Percentiles rank a stretch among this genome's conserved stretches.
phyloP scores from a whole-genome alignment of 2,888 invertebrate genomes.

The Ichneumoninae sp. region DNA sequence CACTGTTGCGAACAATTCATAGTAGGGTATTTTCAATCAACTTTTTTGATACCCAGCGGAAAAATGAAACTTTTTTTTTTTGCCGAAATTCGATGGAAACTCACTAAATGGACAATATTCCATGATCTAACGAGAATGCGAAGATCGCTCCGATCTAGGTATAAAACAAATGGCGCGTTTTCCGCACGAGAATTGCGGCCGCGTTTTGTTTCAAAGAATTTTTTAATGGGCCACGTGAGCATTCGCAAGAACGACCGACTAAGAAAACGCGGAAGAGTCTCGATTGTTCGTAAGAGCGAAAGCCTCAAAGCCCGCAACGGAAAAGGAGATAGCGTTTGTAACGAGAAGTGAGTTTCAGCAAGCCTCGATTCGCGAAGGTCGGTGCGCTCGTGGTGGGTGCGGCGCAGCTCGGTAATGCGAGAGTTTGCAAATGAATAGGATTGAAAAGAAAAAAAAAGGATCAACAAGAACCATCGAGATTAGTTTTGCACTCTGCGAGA shows the following conservation, averaged over 20 bases:
- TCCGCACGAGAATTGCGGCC: constrained; percentile 7
- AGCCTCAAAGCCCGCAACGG: background rate
- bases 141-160: background rate
- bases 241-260: background rate
- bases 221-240: background rate
- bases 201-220: constrained; percentile 1
- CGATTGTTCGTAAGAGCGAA: background rate
- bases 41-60: too few relatives aligned
- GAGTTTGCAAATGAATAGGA: constrained; percentile 34
- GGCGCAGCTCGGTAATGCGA: constrained; percentile 29
- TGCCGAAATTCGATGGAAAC: background rate
- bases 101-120: background rate
- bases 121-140: background rate
- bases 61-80: background rate
- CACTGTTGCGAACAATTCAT: too few relatives aligned
- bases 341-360: constrained; percentile 6
- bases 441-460: constrained; percentile 9
- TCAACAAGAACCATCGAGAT: constrained; percentile 17
- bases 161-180: constrained; percentile 12
- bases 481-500: constrained; percentile 33
- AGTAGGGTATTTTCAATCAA: too few relatives aligned
- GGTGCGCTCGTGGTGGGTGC: constrained; percentile 36
- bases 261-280: constrained; percentile 39
- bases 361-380: constrained; percentile 51
- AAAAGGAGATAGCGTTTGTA: constrained; percentile 21